These are phyloP conservation scores for Cryptotis parvus DNA, from an alignment of 2,113 vertebrate genomes.

Conservation along the genomic window DNA sequence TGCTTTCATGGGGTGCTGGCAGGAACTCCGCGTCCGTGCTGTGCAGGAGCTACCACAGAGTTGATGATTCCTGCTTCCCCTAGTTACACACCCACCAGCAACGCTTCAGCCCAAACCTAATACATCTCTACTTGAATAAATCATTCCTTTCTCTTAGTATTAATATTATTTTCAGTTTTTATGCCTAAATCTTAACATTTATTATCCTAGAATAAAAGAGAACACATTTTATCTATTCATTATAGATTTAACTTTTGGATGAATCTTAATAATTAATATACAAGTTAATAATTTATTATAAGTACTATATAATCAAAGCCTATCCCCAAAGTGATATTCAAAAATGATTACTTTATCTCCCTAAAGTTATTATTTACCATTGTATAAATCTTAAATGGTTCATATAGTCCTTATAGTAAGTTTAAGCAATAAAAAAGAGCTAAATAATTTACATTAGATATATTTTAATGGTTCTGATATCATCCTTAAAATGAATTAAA, in stretches of 20 bases:
- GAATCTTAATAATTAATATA: background rate
- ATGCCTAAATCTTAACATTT: background rate
- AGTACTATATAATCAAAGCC: background rate
- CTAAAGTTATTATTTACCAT: background rate
- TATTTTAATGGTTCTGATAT: background rate
- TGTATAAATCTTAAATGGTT: too few species aligned
- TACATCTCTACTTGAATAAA: background rate
- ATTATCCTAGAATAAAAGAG: background rate
- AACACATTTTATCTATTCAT: background rate
- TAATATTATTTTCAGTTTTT: background rate
- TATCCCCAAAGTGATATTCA: background rate
- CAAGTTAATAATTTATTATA: too few species aligned
- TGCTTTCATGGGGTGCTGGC: too few species aligned
- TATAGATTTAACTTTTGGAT: background rate
- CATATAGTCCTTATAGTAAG: too few species aligned
- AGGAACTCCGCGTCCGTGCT: too few species aligned
- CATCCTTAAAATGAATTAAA: background rate
- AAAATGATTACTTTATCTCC: background rate
- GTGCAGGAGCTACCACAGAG: too few species aligned
- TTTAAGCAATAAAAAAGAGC: background rate
- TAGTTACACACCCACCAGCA: too few species aligned
- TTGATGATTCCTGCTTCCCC: too few species aligned
- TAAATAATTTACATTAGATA: background rate
- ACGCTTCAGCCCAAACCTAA: background rate
- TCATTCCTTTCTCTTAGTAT: background rate